Base-by-base conservation (phyloP, 2,888 invertebrate species). In the Orthonevra nobilis region DNA sequence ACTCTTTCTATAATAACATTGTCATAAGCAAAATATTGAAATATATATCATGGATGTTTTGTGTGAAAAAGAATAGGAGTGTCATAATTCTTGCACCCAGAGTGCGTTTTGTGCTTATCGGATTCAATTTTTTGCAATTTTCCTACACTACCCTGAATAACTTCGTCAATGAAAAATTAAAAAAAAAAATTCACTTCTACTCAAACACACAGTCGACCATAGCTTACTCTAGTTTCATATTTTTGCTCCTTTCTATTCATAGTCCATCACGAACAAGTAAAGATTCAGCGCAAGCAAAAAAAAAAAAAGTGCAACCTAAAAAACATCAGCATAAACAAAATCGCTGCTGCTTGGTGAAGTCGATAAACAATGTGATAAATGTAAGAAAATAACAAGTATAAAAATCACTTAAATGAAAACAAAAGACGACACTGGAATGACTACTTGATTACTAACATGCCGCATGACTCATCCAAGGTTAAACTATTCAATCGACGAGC, bases 401-500 rank as follows among this genome's bases (percentile, higher is more conserved):
- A 46, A 52, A 70, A 63, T 40, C 28, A 63, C 54, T 70, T 19
- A 58, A 64, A 58, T 28, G 42, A 56, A 42, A 61, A 72, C 58
- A 77, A 72, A 52, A 72, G 58, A 60, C 56, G 30, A 72, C 64
- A 56, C 34, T 61, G 61, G 20, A 32, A 68, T 32, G 40, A 48
- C 34, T 42, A 50, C 40, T 70, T 58, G 50, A 56, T 77, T 70
- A 64, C 36, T 42, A 44, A 72, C 58, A 44, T 44, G 32, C 1
- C 50, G 50, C 38, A 72, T 77, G 77, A 77, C 63, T 77, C 77
- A 77, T 26, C 50, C 77, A 77, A 77, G 72, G 77, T 64, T 72
- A 74, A 68, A 52, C 32, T 64, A 52, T 72, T 77, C 72, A 72
- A 60, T 64, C 64, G 58, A 54, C 64, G 40, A 4, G 23, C 36